phyloP scores from a whole-genome alignment of 2,113 vertebrate genomes.

The Cathartes aura region DNA sequence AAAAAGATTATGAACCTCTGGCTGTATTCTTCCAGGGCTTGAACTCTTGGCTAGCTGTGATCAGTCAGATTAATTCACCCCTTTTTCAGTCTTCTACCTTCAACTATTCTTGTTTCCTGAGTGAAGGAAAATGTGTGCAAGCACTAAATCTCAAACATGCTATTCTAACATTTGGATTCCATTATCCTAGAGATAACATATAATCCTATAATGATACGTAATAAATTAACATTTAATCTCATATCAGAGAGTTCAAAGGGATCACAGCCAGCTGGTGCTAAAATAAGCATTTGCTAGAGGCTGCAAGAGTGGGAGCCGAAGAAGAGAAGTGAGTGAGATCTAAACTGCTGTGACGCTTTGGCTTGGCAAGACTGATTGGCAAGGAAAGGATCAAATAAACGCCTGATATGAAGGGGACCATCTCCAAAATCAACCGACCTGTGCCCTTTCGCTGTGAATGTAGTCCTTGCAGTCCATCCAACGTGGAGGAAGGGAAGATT shows the following conservation, averaged over 20 bases:
- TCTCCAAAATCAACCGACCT: not conserved
- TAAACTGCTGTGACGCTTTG: not conserved
- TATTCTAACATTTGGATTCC: conserved; percentile 55
- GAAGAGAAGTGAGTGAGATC: not conserved
- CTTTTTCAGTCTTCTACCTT: conserved; percentile 10
- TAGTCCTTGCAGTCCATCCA: not conserved
- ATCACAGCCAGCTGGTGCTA: conserved; percentile 54
- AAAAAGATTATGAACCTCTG: not conserved
- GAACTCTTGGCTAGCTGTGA: not conserved
- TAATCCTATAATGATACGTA: conserved; percentile 49
- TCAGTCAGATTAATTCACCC: conserved; percentile 28
- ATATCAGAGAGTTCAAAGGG: conserved; percentile 46
- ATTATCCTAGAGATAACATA: conserved; percentile 51
- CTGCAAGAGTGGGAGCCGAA: not conserved
- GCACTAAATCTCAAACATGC: conserved; percentile 44
- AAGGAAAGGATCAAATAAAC: not conserved
- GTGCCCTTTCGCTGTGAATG: not conserved
- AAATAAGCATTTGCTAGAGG: conserved; percentile 48
- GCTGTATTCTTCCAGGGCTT: not conserved
- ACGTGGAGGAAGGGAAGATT: not conserved
- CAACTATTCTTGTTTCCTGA: conserved; percentile 11
- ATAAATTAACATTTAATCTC: conserved; percentile 64
- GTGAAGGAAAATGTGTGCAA: conserved; percentile 17
- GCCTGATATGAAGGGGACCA: not conserved
- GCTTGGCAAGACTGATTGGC: not conserved